Base-by-base conservation (phyloP, 2,888 invertebrate genomes). In the Norana najaformis region DNA sequence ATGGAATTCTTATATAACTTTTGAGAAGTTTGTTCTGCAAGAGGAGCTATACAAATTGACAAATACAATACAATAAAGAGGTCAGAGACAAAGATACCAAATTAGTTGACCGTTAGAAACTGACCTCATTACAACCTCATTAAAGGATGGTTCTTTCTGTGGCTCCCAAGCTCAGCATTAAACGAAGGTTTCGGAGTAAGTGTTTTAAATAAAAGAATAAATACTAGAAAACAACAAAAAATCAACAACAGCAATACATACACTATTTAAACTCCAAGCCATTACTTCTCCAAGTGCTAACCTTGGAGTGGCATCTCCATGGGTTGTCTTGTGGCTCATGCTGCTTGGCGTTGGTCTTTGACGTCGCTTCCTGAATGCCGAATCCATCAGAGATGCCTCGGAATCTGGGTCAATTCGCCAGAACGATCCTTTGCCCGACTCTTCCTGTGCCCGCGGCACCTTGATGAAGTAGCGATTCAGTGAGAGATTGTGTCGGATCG, bases 391-490 rank as follows among this genome's bases (percentile, higher is more conserved):
- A 95, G 99, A 99, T 91, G 97, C 96, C 95, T 99, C 99, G 92
- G 98, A 98, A 94, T 97, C 97, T 41, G 98, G 98, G 96, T 99
- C 99, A 95, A 99, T 98, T 94, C 98, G 96, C 99, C 99, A 99
- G 95, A 99, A 99, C 91, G 98, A 98, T 92, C 99, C 99, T 95
- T 99, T 99, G 85, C 99, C 99, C 0, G 99, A 98, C 95, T 99
- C 99, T 95, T 99, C 99, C 95, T 99, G 98, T 93, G 98, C 98
- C 93, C 99, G 96, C 38, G 99, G 98, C 93, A 99, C 98, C 95
- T 96, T 96, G 89, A 96, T 96, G 94, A 97, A 97, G 94, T 97
- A 96, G 93, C 96, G 95, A 94, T 96, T 96, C 92, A 96, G 94
- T 69, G 96, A 96, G 91, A 96, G 94, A 93, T 96, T 96, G 94